phyloP scores from a whole-genome alignment of 2,113 vertebrate species.

The Genyomyrus donnyi region DNA sequence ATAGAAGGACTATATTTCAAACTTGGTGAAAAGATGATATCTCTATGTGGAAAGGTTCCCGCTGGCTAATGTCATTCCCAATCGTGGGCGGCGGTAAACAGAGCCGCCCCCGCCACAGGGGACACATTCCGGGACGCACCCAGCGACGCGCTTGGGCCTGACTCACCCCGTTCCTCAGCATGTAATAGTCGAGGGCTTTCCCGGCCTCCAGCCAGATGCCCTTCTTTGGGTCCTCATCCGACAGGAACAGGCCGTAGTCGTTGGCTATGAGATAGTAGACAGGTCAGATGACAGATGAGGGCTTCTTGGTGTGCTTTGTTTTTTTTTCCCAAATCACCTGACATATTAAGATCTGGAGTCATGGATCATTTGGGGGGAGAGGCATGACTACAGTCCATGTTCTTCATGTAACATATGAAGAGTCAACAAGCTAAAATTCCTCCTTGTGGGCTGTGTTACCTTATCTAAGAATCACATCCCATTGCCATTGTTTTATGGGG shows the following conservation, averaged over 20 bases:
- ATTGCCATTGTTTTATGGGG: neutral
- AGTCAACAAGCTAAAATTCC: neutral
- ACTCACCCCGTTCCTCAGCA: conserved; percentile 94
- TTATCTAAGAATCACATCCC: neutral
- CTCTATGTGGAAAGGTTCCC: neutral
- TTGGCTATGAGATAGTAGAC: conserved; percentile 67
- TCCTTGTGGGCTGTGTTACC: neutral
- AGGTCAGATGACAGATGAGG: neutral
- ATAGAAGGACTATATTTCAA: neutral
- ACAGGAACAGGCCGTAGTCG: conserved; percentile 94
- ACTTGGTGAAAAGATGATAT: neutral
- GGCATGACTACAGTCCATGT: neutral
- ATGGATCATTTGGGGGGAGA: neutral
- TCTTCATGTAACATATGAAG: neutral
- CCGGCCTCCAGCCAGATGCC: conserved; percentile 96
- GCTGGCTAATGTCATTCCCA: neutral
- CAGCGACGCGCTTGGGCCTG: neutral
- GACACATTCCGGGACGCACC: neutral
- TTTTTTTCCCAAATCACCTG: neutral
- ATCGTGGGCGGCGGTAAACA: neutral
- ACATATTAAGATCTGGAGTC: neutral
- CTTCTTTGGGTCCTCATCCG: conserved; percentile 95
- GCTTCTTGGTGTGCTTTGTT: neutral
- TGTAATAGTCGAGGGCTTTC: conserved; percentile 96
- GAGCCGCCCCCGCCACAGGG: neutral